Base-by-base conservation (phyloP, 35 echinoderm and acorn worm species). In the Heliocidaris erythrogramma region DNA sequence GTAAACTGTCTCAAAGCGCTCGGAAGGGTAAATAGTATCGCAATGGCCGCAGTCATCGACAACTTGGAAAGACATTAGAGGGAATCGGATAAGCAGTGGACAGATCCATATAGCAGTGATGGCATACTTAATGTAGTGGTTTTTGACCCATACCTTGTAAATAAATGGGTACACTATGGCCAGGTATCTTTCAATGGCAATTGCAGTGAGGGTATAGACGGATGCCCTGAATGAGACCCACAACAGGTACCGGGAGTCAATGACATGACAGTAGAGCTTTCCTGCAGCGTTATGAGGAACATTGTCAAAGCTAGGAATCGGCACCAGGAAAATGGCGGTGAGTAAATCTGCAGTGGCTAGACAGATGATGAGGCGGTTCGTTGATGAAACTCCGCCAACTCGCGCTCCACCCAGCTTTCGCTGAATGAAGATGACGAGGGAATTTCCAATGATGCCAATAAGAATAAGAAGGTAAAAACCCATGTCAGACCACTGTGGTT, bases 351-450 rank as follows among this genome's bases (percentile, higher is more conserved):
- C 35, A 3, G 30, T 30, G 86, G 86, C 86, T 32, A 1, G 86
- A 13, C 86, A 14, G 86, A 89, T 89, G 86, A 89, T 89, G 86
- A 89, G 86, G 86, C 86, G 86, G 30, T 89, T 89, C 4, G 86
- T 13, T 24, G 86, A 13, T 32, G 86, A 14, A 24, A 2, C 86
- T 27, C 86, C 86, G 32, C 24, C 86, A 30, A 14, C 24, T n/a
- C n/a, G 14, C 13, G 31, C 21, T 32, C 86, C 69, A 18, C 1
- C 69, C 1, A 89, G 31, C 5, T 30, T 13, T 13, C 13, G 12
- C 30, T 89, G 86, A 32, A 89, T 89, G 24, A 89, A 14, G 86
- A 89, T 89, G 21, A 89, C 86, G 13, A 89, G 30, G 14, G 86
- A 30, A 30, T 89, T 89, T 89, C 86, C 86, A 30, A 89, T 35